Evolutionary conservation across 2,797 vertebrate species (phyloP).

Genomic region (Myiothlypis coronata): DNA sequence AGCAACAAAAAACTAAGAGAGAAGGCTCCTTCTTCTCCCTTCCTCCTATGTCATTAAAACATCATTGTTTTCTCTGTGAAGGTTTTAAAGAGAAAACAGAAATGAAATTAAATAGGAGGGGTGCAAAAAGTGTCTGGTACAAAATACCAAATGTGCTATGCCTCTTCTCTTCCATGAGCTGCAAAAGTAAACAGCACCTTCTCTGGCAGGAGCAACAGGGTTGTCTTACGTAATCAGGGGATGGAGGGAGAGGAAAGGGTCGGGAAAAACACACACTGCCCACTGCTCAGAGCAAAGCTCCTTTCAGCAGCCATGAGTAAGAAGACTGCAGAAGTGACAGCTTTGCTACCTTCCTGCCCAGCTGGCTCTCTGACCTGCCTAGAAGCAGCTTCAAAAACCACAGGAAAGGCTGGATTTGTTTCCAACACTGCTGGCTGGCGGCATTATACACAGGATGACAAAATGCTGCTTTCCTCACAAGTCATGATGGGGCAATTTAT

Average conservation of each 20-base stretch:
- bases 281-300: neutral
- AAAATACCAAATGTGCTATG: neutral
- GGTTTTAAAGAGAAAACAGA: slow-evolving; percentile 31
- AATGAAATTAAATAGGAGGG: neutral
- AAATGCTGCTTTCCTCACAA: neutral
- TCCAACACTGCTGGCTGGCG: neutral
- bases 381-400: neutral
- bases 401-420: neutral
- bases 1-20: neutral
- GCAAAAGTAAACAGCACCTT: slow-evolving; percentile 26
- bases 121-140: neutral
- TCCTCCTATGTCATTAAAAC: neutral
- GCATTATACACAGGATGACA: neutral
- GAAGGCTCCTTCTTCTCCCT: neutral
- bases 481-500: neutral
- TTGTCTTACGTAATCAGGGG: neutral
- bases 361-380: neutral
- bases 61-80: neutral
- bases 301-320: neutral
- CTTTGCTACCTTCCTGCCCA: neutral
- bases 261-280: neutral
- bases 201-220: neutral
- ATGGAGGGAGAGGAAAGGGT: neutral
- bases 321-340: neutral
- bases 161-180: neutral